These are phyloP conservation scores for Aegotheles bennettii DNA, from an alignment of 2,113 vertebrate genomes.

Conservation along the genomic window DNA sequence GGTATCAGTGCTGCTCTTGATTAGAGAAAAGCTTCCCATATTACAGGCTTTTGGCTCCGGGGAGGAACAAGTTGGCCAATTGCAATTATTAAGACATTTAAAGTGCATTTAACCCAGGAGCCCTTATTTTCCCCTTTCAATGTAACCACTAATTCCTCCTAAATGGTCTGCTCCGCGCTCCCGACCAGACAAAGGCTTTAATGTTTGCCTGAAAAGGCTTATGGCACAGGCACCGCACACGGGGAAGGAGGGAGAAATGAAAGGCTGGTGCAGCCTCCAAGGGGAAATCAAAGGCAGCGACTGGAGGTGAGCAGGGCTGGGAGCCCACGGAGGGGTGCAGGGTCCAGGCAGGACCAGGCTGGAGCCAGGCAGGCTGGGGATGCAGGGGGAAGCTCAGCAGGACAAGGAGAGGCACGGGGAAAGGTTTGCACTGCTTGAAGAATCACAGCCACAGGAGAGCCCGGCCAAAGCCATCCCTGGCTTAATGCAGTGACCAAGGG, in stretches of 20 bases:
- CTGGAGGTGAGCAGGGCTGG: background rate
- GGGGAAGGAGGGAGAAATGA: background rate
- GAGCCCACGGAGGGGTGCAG: background rate
- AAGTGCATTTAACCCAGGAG: constrained; percentile 63
- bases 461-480: background rate
- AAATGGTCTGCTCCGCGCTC: constrained; percentile 14
- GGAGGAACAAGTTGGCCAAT: constrained; percentile 60
- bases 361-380: background rate
- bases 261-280: constrained; percentile 3
- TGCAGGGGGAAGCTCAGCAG: background rate
- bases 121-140: constrained; percentile 57
- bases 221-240: background rate
- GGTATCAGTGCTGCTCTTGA: constrained; percentile 57
- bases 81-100: constrained; percentile 71
- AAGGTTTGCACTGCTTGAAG: background rate
- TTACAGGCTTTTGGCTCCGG: constrained; percentile 61
- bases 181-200: constrained; percentile 52
- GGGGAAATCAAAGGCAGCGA: background rate
- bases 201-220: constrained; percentile 19
- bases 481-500: background rate
- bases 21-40: constrained; percentile 63
- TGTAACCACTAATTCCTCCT: constrained; percentile 56
- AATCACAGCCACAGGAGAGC: rapidly evolving
- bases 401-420: background rate
- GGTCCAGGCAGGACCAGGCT: too few relatives aligned